Percentiles rank a stretch among this genome's conserved stretches.
Evolutionary conservation across 2,797 vertebrate genomes (phyloP).

Genomic region (Rallus crepitans): DNA sequence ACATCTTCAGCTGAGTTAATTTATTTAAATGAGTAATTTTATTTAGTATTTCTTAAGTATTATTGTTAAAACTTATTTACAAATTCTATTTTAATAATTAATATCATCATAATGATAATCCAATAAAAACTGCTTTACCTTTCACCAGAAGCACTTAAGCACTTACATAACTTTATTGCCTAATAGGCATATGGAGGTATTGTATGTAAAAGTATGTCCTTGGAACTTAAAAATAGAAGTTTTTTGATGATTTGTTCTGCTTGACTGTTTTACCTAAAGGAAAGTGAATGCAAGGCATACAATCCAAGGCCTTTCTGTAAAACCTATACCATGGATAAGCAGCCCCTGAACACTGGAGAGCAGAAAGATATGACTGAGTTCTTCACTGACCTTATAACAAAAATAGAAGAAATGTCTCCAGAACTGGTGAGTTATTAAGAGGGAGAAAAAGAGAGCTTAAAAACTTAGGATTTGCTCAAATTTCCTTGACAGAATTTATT

Average conservation of each 20-base stretch:
- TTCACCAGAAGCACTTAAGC: not conserved
- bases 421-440: slow-evolving; percentile 87
- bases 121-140: not conserved
- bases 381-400: slow-evolving; percentile 98
- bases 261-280: slow-evolving; percentile 74
- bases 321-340: slow-evolving; percentile 99
- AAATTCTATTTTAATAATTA: not conserved
- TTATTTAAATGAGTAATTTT: not conserved
- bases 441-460: not conserved
- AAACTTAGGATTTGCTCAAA: not conserved
- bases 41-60: not conserved
- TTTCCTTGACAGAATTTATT: slow-evolving; percentile 60
- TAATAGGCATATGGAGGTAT: not conserved
- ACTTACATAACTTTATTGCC: not conserved
- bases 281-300: slow-evolving; percentile 97
- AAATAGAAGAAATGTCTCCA: slow-evolving; percentile 99
- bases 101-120: not conserved
- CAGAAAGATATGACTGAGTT: slow-evolving; percentile 99
- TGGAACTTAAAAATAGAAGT: not conserved
- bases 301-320: slow-evolving; percentile 98
- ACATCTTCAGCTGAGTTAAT: not conserved
- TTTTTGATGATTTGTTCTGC: not conserved
- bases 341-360: slow-evolving; percentile 97
- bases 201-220: not conserved
- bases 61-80: not conserved